Conservation (phyloP, 2,113 vertebrate species). For the Microtus pennsylvanicus region DNA sequence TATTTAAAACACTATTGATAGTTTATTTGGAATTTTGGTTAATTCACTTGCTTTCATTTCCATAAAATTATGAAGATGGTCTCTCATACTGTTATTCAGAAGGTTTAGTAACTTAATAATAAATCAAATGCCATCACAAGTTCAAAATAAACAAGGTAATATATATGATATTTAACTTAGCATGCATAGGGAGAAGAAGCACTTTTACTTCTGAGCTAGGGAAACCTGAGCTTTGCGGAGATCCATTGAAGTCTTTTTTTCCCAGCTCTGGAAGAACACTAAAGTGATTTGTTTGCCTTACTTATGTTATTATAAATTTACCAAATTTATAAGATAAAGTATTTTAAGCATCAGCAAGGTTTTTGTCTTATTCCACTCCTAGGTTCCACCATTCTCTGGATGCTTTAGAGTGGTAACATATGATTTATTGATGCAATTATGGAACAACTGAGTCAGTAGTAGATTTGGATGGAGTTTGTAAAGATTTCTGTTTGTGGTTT, state of each 20-base stretch:
- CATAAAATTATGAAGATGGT: constrained; percentile 42
- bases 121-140: neutral
- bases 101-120: constrained; percentile 25
- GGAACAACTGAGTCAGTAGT: neutral
- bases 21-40: constrained; percentile 54
- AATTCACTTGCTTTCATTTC: constrained; percentile 47
- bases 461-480: neutral
- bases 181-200: neutral
- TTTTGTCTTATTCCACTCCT: neutral
- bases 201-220: neutral
- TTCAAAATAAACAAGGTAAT: constrained; percentile 41
- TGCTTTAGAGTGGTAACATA: neutral
- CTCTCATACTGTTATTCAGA: neutral
- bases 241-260: neutral
- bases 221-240: neutral
- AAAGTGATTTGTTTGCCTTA: neutral
- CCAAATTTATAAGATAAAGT: neutral
- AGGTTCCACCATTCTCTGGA: neutral
- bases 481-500: neutral
- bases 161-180: constrained; percentile 10
- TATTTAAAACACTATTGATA: constrained; percentile 50
- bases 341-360: neutral
- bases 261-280: neutral
- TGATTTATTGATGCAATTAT: neutral
- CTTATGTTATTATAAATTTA: neutral